Base-by-base conservation (phyloP, 2,888 invertebrate species). In the Lasioglossum morio region DNA sequence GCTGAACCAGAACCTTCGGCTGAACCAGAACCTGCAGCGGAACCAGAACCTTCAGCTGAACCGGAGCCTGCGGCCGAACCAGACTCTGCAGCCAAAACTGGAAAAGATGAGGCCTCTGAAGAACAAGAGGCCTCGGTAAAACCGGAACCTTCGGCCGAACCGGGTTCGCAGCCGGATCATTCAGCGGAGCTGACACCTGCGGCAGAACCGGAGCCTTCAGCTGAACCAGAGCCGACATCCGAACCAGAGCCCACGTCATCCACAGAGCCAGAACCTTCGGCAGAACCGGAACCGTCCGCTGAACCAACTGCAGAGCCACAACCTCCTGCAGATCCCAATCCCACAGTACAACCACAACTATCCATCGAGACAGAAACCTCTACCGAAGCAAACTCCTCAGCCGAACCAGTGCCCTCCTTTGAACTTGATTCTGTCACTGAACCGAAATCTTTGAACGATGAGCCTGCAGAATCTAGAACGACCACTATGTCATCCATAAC, bases 341-440 rank as follows among this genome's bases (percentile, higher is more conserved):
- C 93, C 70, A 89, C 93, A 8, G 86, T 93, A n/a, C 92, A 92
- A 43, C 84, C 92, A 63, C 16, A 30, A n/a, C n/a, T 57, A n/a
- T 63, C 63, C 14, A 30, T 10, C 12, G 57, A 57, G 4, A 30
- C 63, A 7, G 30, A 30, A 30, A 23, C 30, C 4, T 94, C 92
- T 1, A 80, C 81, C 8, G 73, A 84, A 53, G 43, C 70, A 14
- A 88, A 89, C 95, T 85, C 91, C 60, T 40, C 85, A 12, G 40
- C 88, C 0, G 83, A 87, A 73, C 86, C 90, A 14, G 87, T 89
- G 82, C 84, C 90, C 14, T 66, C 85, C 12, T 48, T 88, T 14
- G 88, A 89, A 80, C 77, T 89, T 10, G 87, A 83, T 94, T 95
- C 91, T 85, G 82, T 86, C 43, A 85, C 92, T 53, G 92, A 93